Base-by-base conservation (phyloP, 1,140 invertebrate species). In the Lamellibrachia luymesi region DNA sequence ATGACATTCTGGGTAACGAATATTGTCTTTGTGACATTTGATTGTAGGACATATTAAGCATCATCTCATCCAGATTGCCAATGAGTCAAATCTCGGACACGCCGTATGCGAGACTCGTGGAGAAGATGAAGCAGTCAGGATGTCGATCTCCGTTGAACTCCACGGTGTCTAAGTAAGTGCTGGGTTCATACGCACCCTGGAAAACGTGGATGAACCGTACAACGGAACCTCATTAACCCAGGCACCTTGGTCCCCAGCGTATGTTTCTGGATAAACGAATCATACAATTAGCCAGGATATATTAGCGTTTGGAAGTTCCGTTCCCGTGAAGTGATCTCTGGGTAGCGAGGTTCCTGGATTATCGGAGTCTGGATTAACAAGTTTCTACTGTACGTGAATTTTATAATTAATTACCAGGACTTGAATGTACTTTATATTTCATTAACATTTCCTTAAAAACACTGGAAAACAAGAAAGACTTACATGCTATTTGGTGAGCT, bases 41-140 rank as follows among this genome's bases (percentile, higher is more conserved):
- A 17, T 80, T 80, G 17, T 80, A 80, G 64, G 64, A 80, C 17
- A 80, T 80, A 80, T 22, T 80, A 4, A 80, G 64, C 64, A 80
- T 80, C 7, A 80, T 80, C 64, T 80, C 64, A 4, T 22, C 13
- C 25, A 93, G 92, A 90, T 13, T 92, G 25, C 92, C 93, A 17
- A 56, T 80, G 49, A 89, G 93, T 50, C 94, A 94, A 52, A 92
- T 94, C 50, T 92, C 90, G 6, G 93, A 94, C 93, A 94, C 94
- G 1, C 89, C 93, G 22, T 94, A 94, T 51, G 93, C 56, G n/a
- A 92, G 94, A 50, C 93, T 94, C 27, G 91, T 94, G 8, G 94
- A 92, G 17, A 94, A 94, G 6, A 94, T 94, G 64, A 80, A 80
- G 17, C 49, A 90, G 89, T 89, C 90, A 93, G 50, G 89, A 93